A percentile compares a stretch with the other conserved stretches of the same genome.
Evolutionary conservation across 2,888 invertebrate genomes (phyloP).

Genomic region (Neocrepidodera transversa): DNA sequence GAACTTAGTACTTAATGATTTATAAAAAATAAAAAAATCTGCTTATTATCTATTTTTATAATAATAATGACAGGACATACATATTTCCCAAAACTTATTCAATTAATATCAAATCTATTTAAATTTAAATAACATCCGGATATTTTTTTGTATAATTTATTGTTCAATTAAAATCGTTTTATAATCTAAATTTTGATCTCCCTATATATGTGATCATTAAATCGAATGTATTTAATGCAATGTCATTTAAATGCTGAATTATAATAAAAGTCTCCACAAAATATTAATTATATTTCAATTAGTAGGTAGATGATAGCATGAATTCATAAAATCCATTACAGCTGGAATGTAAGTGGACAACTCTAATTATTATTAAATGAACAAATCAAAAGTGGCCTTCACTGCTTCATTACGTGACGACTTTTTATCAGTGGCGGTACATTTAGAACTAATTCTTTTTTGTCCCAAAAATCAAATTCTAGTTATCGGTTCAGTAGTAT

Average conservation of each 20-base stretch:
- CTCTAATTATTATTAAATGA: slow-evolving; percentile 40
- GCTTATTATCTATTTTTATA: too few relatives aligned
- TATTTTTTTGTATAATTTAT: neutral
- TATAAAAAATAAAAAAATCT: too few relatives aligned
- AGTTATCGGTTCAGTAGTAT: too few relatives aligned
- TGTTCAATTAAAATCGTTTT: slow-evolving; percentile 19
- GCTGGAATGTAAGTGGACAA: slow-evolving; percentile 32
- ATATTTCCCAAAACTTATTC: too few relatives aligned
- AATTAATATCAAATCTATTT: too few relatives aligned
- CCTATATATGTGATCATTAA: neutral
- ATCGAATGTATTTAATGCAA: slow-evolving; percentile 22
- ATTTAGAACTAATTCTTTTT: too few relatives aligned
- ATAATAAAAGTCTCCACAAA: slow-evolving; percentile 33
- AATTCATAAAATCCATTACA: slow-evolving; percentile 34
- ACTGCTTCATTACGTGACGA: slow-evolving; percentile 24
- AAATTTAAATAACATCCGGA: neutral
- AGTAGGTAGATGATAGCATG: slow-evolving; percentile 30
- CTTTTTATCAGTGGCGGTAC: slow-evolving; percentile 11
- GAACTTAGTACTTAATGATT: too few relatives aligned
- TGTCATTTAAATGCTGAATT: slow-evolving; percentile 32
- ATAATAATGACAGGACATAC: too few relatives aligned
- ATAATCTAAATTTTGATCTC: slow-evolving; percentile 9
- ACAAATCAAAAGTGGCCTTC: slow-evolving; percentile 41
- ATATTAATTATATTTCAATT: slow-evolving; percentile 41
- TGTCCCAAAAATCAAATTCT: too few relatives aligned